These are phyloP conservation scores for Aradophagus sp. DNA, from an alignment of 1,140 invertebrate genomes.

Conservation along the genomic window DNA sequence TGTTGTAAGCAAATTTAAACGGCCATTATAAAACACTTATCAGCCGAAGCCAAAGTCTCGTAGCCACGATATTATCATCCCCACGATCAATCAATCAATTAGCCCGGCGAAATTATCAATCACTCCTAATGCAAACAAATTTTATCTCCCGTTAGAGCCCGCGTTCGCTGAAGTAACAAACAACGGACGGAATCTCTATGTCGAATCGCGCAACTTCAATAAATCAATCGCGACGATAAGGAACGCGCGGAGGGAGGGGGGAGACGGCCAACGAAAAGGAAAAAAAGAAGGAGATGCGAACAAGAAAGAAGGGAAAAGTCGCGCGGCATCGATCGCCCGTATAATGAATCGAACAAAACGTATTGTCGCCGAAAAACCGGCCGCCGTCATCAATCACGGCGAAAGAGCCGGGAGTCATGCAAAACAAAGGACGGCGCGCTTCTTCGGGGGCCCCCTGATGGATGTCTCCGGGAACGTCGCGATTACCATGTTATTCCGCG, in stretches of 20 bases:
- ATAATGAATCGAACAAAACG: conserved; percentile 48
- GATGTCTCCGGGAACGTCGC: conserved; percentile 34
- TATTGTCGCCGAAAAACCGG: conserved; percentile 44
- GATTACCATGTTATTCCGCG: conserved; percentile 40
- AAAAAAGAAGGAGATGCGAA: no score
- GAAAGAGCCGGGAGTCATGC: conserved; percentile 36
- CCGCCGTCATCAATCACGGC: conserved; percentile 39
- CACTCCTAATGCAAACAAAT: conserved; percentile 26
- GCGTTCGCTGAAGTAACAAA: conserved; percentile 2
- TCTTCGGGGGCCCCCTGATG: conserved; percentile 34
- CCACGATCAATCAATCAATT: conserved; percentile 42
- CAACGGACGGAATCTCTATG: conserved; percentile 23
- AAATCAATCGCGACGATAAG: conserved; percentile 38
- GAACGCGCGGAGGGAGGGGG: not conserved
- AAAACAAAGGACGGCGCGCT: conserved; percentile 42
- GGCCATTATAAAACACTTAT: not conserved
- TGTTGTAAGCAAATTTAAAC: not conserved
- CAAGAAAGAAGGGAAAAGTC: conserved; percentile 1
- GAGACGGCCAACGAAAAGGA: no score
- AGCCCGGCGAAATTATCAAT: conserved; percentile 30
- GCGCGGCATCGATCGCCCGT: conserved; percentile 28
- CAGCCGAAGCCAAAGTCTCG: no score
- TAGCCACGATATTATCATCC: conserved; percentile 5
- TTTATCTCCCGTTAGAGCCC: conserved; percentile 17
- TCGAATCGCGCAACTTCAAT: conserved; percentile 29